Percentiles rank a stretch among this genome's conserved stretches.
phyloP scores from a whole-genome alignment of 2,113 vertebrate genomes.

The human (Homo sapiens) region DNA sequence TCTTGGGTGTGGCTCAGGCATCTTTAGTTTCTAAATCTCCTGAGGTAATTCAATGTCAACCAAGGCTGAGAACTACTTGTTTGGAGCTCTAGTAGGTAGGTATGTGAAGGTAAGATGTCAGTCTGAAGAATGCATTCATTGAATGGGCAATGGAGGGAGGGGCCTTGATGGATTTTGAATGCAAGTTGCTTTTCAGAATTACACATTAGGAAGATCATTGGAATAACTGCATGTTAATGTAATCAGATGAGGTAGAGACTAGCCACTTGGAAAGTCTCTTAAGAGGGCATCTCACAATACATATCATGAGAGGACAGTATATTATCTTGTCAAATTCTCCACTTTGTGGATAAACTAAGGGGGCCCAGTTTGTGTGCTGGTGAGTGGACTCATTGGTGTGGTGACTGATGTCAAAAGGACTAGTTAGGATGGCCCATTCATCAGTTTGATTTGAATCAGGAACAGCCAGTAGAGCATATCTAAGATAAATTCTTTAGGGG shows the following conservation, averaged over 20 bases:
- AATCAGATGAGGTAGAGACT: neutral
- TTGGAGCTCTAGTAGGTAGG: neutral
- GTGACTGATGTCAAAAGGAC: neutral
- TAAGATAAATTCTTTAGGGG: conserved; percentile 25
- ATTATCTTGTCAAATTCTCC: neutral
- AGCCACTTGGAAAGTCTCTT: neutral
- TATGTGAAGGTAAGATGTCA: neutral
- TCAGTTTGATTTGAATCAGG: neutral
- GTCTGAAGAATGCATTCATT: neutral
- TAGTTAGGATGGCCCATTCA: neutral
- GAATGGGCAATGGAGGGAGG: neutral
- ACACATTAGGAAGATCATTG: neutral
- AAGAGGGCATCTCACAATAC: neutral
- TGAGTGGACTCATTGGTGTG: neutral
- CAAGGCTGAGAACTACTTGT: neutral
- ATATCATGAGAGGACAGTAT: neutral
- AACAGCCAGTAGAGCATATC: neutral
- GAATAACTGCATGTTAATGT: neutral
- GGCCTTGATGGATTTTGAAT: neutral
- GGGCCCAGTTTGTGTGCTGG: neutral
- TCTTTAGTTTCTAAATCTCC: neutral
- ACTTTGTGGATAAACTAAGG: neutral
- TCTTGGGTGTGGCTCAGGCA: neutral
- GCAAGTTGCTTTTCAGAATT: neutral
- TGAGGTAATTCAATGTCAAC: neutral